These are phyloP conservation scores for Sinodicranocentrus sp. DNA, from an alignment of 2,888 invertebrate species.

Conservation along the genomic window DNA sequence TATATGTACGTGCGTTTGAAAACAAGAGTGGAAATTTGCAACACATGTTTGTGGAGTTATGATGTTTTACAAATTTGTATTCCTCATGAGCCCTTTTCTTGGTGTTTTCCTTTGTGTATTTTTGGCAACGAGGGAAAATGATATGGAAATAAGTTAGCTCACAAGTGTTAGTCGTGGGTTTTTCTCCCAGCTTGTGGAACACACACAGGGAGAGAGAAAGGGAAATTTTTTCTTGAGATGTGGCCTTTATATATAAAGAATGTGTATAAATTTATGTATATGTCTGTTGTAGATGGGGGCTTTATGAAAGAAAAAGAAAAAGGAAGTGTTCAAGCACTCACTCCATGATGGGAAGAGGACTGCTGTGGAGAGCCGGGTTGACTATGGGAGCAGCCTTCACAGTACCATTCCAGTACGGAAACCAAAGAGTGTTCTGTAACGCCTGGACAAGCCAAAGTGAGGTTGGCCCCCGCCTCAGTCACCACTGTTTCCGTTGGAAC, in stretches of 20 bases:
- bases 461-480: slow-evolving; percentile 84
- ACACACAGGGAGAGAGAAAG: too few relatives aligned
- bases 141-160: slow-evolving; percentile 7
- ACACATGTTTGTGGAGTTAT: slow-evolving; percentile 33
- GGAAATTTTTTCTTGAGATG: neutral
- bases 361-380: slow-evolving; percentile 65
- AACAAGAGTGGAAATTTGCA: slow-evolving; percentile 9
- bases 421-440: slow-evolving; percentile 84
- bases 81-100: slow-evolving; percentile 1
- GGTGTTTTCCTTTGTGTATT: neutral
- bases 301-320: slow-evolving; percentile 36
- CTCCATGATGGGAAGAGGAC: slow-evolving; percentile 69
- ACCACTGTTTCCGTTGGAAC: slow-evolving; percentile 82
- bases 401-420: slow-evolving; percentile 83
- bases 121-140: neutral
- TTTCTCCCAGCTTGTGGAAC: too few relatives aligned
- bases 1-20: too few relatives aligned
- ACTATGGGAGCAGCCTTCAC: slow-evolving; percentile 76
- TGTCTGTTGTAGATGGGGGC: neutral
- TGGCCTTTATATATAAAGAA: too few relatives aligned
- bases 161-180: neutral
- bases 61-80: slow-evolving; percentile 59
- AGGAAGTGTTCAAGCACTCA: slow-evolving; percentile 59
- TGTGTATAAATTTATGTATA: neutral
- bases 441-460: slow-evolving; percentile 84